A percentile compares a stretch with the other conserved stretches of the same genome.
Evolutionary conservation across 2,888 invertebrate genomes (phyloP).

Genomic region (Rutpela maculata): DNA sequence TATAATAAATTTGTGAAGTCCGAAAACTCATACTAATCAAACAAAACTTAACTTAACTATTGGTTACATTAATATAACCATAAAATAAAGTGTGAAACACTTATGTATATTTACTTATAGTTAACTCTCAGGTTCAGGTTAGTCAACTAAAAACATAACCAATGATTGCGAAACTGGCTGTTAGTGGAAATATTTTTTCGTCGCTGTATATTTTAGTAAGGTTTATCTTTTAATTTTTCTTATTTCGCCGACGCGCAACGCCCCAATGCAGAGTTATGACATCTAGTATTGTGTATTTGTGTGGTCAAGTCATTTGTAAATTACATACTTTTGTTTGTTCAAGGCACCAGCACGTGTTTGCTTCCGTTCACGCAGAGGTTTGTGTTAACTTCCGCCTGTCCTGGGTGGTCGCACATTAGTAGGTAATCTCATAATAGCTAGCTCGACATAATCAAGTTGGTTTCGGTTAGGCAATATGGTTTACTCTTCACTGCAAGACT

Average conservation of each 20-base stretch:
- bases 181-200: not conserved
- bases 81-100: too few relatives aligned
- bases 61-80: too few relatives aligned
- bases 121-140: too few relatives aligned
- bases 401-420: slow-evolving; percentile 21
- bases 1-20: too few relatives aligned
- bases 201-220: too few relatives aligned
- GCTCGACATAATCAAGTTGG: slow-evolving; percentile 36
- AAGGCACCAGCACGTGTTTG: slow-evolving; percentile 51
- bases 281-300: slow-evolving; percentile 10
- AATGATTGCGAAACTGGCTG: too few relatives aligned
- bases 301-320: slow-evolving; percentile 45
- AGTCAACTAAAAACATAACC: too few relatives aligned
- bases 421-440: slow-evolving; percentile 24
- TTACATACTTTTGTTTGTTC: slow-evolving; percentile 48
- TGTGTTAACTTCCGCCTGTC: slow-evolving; percentile 45
- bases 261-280: not conserved
- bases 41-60: too few relatives aligned
- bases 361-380: slow-evolving; percentile 50
- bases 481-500: slow-evolving; percentile 16
- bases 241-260: not conserved
- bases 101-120: too few relatives aligned
- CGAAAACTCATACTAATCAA: too few relatives aligned
- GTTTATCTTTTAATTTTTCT: too few relatives aligned
- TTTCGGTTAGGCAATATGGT: slow-evolving; percentile 36